A percentile compares a stretch with the other conserved stretches of the same genome.
Conservation (phyloP, 2,113 vertebrate species). For the Vidua macroura region DNA sequence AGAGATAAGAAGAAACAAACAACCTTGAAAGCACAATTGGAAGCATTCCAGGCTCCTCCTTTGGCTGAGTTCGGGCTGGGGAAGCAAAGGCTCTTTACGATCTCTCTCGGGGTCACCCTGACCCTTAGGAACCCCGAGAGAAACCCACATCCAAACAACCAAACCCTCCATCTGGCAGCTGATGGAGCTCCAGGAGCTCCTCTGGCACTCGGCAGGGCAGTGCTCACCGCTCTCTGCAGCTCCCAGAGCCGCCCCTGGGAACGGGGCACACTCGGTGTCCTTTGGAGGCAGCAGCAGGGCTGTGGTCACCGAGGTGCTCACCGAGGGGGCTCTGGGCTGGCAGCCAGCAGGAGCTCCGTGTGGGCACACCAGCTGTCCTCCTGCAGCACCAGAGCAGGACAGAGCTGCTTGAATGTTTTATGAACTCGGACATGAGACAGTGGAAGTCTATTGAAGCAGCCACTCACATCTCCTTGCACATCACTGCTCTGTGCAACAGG, state of each 20-base stretch:
- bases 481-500: not conserved
- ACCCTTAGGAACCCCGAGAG: too few relatives aligned
- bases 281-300: not conserved
- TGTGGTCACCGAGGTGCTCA: too few relatives aligned
- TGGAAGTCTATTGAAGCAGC: not conserved
- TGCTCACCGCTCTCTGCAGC: not conserved
- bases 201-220: rapidly evolving
- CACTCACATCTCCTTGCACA: not conserved
- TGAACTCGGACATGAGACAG: not conserved
- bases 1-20: too few relatives aligned
- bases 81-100: too few relatives aligned
- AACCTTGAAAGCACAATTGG: too few relatives aligned
- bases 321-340: rapidly evolving
- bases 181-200: not conserved
- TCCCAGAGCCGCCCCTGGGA: not conserved
- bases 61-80: too few relatives aligned
- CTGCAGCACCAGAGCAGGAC: not conserved
- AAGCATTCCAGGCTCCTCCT: too few relatives aligned
- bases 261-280: rapidly evolving
- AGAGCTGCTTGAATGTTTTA: not conserved
- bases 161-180: not conserved
- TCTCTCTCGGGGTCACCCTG: too few relatives aligned
- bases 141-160: not conserved
- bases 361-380: rapidly evolving
- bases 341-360: not conserved